These are phyloP conservation scores for Onychomys leucogaster DNA, from an alignment of 2,797 vertebrate species.

Conservation along the genomic window DNA sequence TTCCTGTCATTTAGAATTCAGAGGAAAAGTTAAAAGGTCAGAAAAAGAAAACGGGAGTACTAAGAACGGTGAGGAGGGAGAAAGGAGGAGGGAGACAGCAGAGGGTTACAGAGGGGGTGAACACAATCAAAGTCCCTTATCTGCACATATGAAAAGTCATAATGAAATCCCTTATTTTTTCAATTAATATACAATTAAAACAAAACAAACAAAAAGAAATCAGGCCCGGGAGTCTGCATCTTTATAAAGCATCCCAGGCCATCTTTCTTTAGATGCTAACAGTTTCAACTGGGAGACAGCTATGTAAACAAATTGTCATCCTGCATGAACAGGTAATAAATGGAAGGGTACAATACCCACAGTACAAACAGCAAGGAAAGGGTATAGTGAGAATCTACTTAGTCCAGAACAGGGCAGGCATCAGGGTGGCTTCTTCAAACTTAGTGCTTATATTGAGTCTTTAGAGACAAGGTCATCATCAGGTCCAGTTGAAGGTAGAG, in stretches of 20 bases:
- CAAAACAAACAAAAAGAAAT: too few relatives aligned
- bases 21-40: neutral
- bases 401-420: neutral
- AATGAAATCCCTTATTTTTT: neutral
- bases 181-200: neutral
- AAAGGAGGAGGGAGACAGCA: neutral
- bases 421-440: neutral
- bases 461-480: neutral
- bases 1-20: neutral
- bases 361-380: too few relatives aligned
- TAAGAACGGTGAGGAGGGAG: neutral
- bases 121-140: neutral
- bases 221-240: neutral
- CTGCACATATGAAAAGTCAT: neutral
- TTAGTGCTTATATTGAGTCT: neutral
- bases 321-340: neutral
- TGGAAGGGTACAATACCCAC: too few relatives aligned
- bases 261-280: neutral
- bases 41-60: neutral
- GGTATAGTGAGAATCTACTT: neutral
- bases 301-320: neutral
- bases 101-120: neutral
- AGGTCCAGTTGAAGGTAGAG: neutral
- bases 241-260: neutral
- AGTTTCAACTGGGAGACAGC: neutral